Conservation (phyloP, 2,113 vertebrate species). For the Megalops atlanticus region DNA sequence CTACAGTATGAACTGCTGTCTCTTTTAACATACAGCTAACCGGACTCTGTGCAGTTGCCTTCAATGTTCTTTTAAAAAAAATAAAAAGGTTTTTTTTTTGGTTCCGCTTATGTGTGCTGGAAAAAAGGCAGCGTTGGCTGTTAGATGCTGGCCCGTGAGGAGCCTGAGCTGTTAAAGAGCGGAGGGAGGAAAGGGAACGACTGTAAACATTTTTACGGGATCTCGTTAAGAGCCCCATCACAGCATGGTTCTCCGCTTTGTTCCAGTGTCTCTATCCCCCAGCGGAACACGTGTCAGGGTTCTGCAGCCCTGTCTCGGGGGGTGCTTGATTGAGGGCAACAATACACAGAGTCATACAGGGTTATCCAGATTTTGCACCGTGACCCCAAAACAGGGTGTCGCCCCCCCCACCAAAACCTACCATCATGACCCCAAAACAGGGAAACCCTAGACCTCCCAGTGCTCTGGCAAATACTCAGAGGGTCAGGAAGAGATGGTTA, state of each 20-base stretch:
- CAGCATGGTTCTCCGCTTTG: slow-evolving; percentile 44
- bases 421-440: not conserved
- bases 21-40: too few species aligned
- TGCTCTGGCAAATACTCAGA: too few species aligned
- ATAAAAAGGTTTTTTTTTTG: too few species aligned
- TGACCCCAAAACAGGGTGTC: not conserved
- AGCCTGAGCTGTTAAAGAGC: slow-evolving; percentile 33
- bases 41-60: too few species aligned
- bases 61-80: too few species aligned
- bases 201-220: slow-evolving; percentile 47
- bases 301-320: slow-evolving; percentile 9
- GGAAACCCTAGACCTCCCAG: not conserved
- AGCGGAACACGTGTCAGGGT: slow-evolving; percentile 41
- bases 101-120: slow-evolving; percentile 1
- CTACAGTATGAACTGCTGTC: too few species aligned
- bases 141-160: slow-evolving; percentile 28
- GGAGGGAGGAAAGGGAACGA: slow-evolving; percentile 29
- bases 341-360: too few species aligned
- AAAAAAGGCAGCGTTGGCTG: slow-evolving; percentile 10
- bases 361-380: too few species aligned
- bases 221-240: slow-evolving; percentile 44
- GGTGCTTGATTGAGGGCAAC: not conserved
- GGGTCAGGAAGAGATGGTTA: too few species aligned
- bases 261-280: slow-evolving; percentile 37
- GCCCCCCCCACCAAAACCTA: too few species aligned